Percentiles rank a stretch among this genome's conserved stretches.
These are phyloP conservation scores for Indicator maculatus DNA, from an alignment of 2,113 vertebrate species.

Conservation along the genomic window DNA sequence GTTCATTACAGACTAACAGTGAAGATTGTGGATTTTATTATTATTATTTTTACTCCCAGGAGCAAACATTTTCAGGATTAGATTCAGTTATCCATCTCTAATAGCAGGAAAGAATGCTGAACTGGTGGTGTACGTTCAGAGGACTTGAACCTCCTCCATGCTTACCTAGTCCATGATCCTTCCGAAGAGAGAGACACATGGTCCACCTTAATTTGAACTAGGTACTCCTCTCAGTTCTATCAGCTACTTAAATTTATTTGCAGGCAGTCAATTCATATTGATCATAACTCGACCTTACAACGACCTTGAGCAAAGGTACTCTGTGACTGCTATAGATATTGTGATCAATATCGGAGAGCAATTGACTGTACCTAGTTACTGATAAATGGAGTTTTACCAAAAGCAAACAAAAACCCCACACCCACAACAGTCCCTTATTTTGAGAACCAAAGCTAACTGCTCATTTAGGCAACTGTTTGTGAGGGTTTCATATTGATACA, in stretches of 20 bases:
- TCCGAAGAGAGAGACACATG: slow-evolving; percentile 30
- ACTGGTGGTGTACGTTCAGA: neutral
- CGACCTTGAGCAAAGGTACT: slow-evolving; percentile 87
- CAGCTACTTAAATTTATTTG: slow-evolving; percentile 88
- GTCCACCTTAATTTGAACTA: slow-evolving; percentile 86
- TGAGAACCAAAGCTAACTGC: slow-evolving; percentile 81
- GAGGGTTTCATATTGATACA: slow-evolving; percentile 83
- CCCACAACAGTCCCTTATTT: slow-evolving; percentile 61
- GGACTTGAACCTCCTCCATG: neutral
- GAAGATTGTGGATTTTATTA: accelerated
- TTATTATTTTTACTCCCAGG: neutral
- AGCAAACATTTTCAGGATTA: neutral
- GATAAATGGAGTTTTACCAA: slow-evolving; percentile 75
- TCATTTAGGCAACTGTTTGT: slow-evolving; percentile 80
- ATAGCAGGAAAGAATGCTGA: neutral
- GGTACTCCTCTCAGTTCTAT: slow-evolving; percentile 80
- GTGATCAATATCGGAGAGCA: slow-evolving; percentile 87
- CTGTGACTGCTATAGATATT: slow-evolving; percentile 83
- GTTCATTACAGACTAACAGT: neutral
- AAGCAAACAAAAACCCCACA: slow-evolving; percentile 26
- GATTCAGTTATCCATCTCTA: neutral
- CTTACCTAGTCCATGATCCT: neutral
- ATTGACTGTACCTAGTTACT: slow-evolving; percentile 84
- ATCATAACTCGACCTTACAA: slow-evolving; percentile 84
- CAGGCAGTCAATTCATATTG: slow-evolving; percentile 89